Conservation (phyloP, 30 jellyfish, hydroid and myxozoan genomes). For the Morbakka virulenta region DNA sequence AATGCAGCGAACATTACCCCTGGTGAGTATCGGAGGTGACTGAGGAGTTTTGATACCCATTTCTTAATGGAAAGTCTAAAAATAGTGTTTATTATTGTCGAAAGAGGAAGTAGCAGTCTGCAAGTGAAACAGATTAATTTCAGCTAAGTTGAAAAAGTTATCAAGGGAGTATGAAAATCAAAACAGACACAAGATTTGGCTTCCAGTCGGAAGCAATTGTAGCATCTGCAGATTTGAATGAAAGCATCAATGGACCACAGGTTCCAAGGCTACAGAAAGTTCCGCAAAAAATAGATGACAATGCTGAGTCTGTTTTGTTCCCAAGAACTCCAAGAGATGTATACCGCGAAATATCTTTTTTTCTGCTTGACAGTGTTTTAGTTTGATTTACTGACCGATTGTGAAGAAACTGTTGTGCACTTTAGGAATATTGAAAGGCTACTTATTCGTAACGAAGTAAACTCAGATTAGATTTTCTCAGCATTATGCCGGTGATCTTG, state of each 20-base stretch:
- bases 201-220: too few species aligned
- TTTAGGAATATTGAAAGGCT: constrained; percentile 13
- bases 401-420: neutral
- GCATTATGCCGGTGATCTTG: constrained; percentile 49
- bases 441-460: constrained; percentile 14
- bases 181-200: constrained; percentile 21
- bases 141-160: constrained; percentile 22
- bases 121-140: constrained; percentile 32
- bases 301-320: too few species aligned
- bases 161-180: neutral
- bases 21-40: constrained; percentile 47
- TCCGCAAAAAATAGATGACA: constrained; percentile 8
- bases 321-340: neutral
- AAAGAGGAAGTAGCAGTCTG: constrained; percentile 46
- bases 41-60: constrained; percentile 20
- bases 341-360: neutral
- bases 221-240: too few species aligned
- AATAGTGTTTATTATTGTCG: constrained; percentile 35
- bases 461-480: constrained; percentile 24
- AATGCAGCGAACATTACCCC: constrained; percentile 44
- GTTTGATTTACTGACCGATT: neutral
- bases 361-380: constrained; percentile 2
- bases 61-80: constrained; percentile 17
- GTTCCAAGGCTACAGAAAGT: constrained; percentile 11
- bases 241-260: neutral